Base-by-base conservation (phyloP, 2,797 vertebrate species). In the Girardinus metallicus region DNA sequence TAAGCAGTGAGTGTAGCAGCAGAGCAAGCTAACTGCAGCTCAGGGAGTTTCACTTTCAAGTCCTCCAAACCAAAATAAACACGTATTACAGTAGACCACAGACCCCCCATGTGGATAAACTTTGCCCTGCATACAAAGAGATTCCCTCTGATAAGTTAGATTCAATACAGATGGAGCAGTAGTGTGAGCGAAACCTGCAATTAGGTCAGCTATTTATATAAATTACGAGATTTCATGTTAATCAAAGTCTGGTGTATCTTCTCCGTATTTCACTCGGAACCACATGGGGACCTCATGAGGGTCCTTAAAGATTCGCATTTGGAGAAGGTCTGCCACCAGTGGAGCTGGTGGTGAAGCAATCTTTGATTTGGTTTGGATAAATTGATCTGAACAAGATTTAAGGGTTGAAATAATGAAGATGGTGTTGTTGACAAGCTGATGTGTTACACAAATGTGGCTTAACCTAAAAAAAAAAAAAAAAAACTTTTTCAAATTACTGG, bases 11-110 rank as follows among this genome's bases (percentile, higher is more conserved):
- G 81, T 74, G 85, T 85, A 94, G 93, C 83, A 82, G 85, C 73
- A 87, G 85, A 89, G 87, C 91, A 92, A 93, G 94, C 85, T 87
- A 89, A 95, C 93, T 83, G 87, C 85, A 89, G 95, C 91, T 86
- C 87, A 89, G 77, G 86, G 93, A 93, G 91, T 94, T 94, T 93
- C 90, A 91, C 90, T 93, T 93, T 90, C 81, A 89, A 86, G 91
- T 92, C 90, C 72, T 76, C 36, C 51, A 83, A 91, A 87, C 73
- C 78, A 86, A 92, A 94, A 94, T 91, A 95, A 93, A 95, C 89
- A 84, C 73, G 84, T 83, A 82, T 95, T 88, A 93, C 79, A 70
- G 82, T 1, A 1, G 94, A 95, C 91, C 94, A 90, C 80, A 93
- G 93, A 88, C 82, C 92, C 0, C 87, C 90, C 89, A 74, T 74